A percentile compares a stretch with the other conserved stretches of the same genome.
These are phyloP conservation scores for Spea multiplicata DNA, from an alignment of 2,113 vertebrate genomes.

Conservation along the genomic window DNA sequence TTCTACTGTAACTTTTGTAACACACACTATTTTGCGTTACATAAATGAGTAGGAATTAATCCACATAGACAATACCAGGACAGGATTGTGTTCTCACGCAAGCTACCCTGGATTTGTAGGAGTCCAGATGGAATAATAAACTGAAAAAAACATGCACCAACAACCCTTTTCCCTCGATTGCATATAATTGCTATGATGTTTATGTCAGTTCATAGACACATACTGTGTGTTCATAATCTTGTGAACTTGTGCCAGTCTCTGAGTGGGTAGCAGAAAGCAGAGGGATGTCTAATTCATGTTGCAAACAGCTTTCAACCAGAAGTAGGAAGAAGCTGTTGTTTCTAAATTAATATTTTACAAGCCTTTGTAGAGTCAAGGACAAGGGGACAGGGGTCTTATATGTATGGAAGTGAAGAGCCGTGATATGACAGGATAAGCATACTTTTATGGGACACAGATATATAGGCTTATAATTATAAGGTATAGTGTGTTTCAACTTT, in stretches of 20 bases:
- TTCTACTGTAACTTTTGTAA: no score
- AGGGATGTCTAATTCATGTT: constrained; percentile 41
- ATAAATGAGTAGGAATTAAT: neutral
- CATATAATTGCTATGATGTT: constrained; percentile 22
- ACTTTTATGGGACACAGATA: no score
- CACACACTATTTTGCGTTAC: neutral
- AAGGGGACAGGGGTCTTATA: constrained; percentile 1
- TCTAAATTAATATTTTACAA: constrained; percentile 32
- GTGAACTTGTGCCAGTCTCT: constrained; percentile 44
- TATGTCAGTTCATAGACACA: constrained; percentile 11
- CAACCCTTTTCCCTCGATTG: neutral
- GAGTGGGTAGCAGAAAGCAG: constrained; percentile 29
- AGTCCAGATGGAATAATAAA: neutral
- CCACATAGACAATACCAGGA: neutral
- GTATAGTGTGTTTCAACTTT: no score
- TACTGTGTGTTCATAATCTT: constrained; percentile 12
- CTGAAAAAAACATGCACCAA: neutral
- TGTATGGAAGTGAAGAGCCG: neutral
- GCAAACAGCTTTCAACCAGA: constrained; percentile 7
- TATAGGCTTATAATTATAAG: no score
- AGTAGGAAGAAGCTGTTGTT: constrained; percentile 1
- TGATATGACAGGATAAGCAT: no score
- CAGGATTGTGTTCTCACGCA: neutral
- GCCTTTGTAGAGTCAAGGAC: constrained; percentile 36
- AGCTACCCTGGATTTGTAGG: neutral